Percentiles rank a stretch among this genome's conserved stretches.
phyloP scores from a whole-genome alignment of 2,113 vertebrate species.

The Athene cunicularia region DNA sequence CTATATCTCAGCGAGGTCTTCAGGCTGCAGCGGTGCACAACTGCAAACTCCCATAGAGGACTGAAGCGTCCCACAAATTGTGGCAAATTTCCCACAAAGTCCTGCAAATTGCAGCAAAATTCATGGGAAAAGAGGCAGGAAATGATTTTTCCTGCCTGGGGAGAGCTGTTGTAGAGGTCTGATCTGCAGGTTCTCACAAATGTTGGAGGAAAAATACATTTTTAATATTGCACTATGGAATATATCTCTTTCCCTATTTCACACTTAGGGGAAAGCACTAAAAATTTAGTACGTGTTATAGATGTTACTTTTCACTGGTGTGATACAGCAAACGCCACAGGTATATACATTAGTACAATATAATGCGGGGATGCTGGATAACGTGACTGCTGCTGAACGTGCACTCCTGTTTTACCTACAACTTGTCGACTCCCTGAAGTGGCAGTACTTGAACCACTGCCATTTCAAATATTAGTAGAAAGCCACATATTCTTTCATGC shows the following conservation, averaged over 20 bases:
- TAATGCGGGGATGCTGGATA: neutral
- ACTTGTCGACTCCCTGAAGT: constrained; percentile 15
- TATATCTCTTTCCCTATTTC: constrained; percentile 55
- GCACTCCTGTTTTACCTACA: neutral
- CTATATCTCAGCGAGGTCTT: constrained; percentile 47
- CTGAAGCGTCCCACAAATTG: constrained; percentile 56
- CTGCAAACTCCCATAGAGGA: constrained; percentile 62
- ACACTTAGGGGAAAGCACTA: constrained; percentile 43
- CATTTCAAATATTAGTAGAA: constrained; percentile 64
- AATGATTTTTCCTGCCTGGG: constrained; percentile 71
- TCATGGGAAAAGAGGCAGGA: constrained; percentile 75
- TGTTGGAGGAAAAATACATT: constrained; percentile 46
- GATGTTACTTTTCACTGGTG: constrained; percentile 3
- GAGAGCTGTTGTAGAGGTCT: constrained; percentile 63
- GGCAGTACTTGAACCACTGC: constrained; percentile 42
- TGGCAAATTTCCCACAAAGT: constrained; percentile 75
- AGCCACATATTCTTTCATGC: constrained; percentile 50
- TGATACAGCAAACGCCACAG: neutral
- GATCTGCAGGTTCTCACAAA: constrained; percentile 71
- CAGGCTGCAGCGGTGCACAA: constrained; percentile 24
- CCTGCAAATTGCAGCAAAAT: constrained; percentile 70
- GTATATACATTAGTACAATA: neutral
- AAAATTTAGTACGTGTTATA: constrained; percentile 39
- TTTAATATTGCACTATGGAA: constrained; percentile 60
- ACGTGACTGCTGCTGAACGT: neutral